Evolutionary conservation across 1,140 invertebrate genomes (phyloP), one percentile per base, ranked within the genome.

Genomic region (Drosophila nasuta): DNA sequence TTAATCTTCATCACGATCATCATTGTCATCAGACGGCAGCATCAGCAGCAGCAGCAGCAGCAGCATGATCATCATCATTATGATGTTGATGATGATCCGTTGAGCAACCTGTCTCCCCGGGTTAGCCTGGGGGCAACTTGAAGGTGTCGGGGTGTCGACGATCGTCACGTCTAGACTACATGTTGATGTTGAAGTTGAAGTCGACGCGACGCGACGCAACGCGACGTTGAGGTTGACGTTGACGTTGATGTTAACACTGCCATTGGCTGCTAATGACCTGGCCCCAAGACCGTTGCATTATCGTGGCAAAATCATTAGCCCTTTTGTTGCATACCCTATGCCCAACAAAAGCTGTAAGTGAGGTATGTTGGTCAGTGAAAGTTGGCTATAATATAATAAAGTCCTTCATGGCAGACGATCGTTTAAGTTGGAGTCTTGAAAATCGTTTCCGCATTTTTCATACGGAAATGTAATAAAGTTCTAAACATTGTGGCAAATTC

Each of bases 261-360:
- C 59, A 66, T 66, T 38, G 63, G 35, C 64, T 35, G 70, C 70
- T 73, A 73, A 73, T 73, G 70, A 73, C 70, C 38, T 38, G 64
- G 56, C 38, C 54, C 25, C 63, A 49, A 71, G 51, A 71, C 15
- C 28, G 54, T 56, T 74, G 65, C 71, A 68, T 60, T 74, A 74
- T 74, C 65, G 48, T 68, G 71, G 17, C 64, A 54, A 74, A 74
- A 60, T 66, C 71, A 74, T 74, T 74, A 68, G 56, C 70, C 69
- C 63, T 72, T 66, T 72, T 64, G 57, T 30, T 2, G 4, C n/a
- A 43, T 35, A 64, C 49, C 62, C 62, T 30, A 20, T 28, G 6
- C 5, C 1, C n/a, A 17, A 5, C 4, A 11, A 51, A 25, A 11
- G 7, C 3, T 8, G 35, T 13, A 10, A 7, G 30, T 35, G 5